phyloP scores from a whole-genome alignment of 2,113 vertebrate genomes.

The Apistogramma diplotaenia region DNA sequence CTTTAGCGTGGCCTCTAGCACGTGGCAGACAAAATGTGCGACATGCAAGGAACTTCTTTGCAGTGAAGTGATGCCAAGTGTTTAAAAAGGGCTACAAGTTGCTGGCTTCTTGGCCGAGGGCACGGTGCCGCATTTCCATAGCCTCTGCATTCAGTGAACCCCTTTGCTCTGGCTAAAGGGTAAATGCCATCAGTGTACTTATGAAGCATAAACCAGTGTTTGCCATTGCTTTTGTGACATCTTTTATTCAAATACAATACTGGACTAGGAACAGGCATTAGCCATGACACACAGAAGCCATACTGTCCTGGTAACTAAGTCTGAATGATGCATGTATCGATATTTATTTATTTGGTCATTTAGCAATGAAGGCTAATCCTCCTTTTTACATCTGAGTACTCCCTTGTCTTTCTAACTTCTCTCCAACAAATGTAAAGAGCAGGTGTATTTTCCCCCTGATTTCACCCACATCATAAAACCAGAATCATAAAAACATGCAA shows the following conservation, averaged over 20 bases:
- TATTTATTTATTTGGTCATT: background rate
- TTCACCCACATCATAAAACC: background rate
- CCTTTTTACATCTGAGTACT: background rate
- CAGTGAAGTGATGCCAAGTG: background rate
- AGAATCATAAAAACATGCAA: slow-evolving; percentile 14
- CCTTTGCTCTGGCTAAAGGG: no score
- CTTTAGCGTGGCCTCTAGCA: background rate
- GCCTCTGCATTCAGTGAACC: no score
- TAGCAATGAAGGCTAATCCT: background rate
- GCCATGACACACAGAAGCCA: background rate
- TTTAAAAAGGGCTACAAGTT: background rate
- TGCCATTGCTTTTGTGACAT: no score
- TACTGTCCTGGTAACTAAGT: background rate
- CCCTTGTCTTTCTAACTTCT: background rate
- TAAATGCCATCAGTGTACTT: background rate
- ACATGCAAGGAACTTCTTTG: no score
- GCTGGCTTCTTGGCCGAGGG: background rate
- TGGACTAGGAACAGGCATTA: background rate
- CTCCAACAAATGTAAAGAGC: slow-evolving; percentile 20
- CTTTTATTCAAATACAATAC: background rate
- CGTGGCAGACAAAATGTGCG: background rate
- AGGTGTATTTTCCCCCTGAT: slow-evolving; percentile 19
- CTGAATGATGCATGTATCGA: background rate
- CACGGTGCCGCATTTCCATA: background rate
- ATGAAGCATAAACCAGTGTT: no score